phyloP scores from a whole-genome alignment of 2,113 vertebrate species.

The Indri indri region DNA sequence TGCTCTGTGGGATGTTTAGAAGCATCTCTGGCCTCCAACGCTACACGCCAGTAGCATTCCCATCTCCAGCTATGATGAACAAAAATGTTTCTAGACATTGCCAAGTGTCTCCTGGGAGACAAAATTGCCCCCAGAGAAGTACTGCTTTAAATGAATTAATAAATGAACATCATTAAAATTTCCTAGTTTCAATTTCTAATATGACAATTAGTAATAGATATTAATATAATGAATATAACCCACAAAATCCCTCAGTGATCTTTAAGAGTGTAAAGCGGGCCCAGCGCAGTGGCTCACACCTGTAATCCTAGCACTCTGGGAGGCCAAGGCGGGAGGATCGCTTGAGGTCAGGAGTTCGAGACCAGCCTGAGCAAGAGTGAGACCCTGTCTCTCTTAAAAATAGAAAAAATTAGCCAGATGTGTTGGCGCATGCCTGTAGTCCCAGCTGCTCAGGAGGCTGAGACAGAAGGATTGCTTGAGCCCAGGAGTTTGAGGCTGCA shows the following conservation, averaged over 20 bases:
- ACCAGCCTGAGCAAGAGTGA: too few species aligned
- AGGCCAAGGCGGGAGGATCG: too few species aligned
- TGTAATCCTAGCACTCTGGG: too few species aligned
- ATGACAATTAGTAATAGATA: not conserved
- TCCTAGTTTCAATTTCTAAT: not conserved
- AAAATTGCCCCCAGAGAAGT: not conserved
- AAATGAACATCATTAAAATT: not conserved
- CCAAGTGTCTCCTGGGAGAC: not conserved
- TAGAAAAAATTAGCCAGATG: too few species aligned
- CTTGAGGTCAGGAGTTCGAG: too few species aligned
- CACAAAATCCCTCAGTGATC: too few species aligned
- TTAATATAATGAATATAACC: not conserved
- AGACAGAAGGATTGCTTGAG: too few species aligned
- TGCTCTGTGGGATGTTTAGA: rapidly evolving
- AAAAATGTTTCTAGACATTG: not conserved
- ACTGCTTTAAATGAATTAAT: not conserved
- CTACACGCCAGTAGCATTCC: not conserved
- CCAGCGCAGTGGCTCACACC: too few species aligned
- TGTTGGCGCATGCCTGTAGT: too few species aligned
- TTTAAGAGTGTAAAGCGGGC: not conserved
- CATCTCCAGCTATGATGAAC: not conserved
- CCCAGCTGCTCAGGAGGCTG: too few species aligned
- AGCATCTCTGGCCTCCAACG: not conserved
- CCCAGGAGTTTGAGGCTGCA: too few species aligned
- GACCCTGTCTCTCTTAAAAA: too few species aligned